Percentiles rank a stretch among this genome's conserved stretches.
phyloP scores from a whole-genome alignment of 2,888 invertebrate genomes.

The Sphaerophoria taeniata region DNA sequence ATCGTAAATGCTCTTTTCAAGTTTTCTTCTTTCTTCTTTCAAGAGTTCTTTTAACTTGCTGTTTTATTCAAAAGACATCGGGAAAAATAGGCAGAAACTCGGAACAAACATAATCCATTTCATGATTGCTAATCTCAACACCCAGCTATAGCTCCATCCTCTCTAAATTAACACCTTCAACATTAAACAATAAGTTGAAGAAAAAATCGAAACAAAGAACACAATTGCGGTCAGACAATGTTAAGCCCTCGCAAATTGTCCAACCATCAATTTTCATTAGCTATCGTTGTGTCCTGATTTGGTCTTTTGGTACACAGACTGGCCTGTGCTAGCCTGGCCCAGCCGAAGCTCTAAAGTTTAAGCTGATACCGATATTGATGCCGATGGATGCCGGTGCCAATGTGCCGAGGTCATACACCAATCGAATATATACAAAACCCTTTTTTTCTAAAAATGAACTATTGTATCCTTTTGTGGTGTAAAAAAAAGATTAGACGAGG shows the following conservation, averaged over 20 bases:
- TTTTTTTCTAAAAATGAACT: constrained; percentile 22
- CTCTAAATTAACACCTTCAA: constrained; percentile 7
- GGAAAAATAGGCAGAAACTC: neutral
- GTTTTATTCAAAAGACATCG: neutral
- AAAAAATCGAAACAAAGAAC: neutral
- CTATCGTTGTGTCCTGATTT: constrained; percentile 57
- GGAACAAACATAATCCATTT: constrained; percentile 46
- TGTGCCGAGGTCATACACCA: neutral
- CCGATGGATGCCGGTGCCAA: constrained; percentile 1
- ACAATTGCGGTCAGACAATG: constrained; percentile 35
- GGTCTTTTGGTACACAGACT: constrained; percentile 52
- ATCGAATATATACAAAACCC: constrained; percentile 34
- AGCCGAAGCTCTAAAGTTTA: neutral
- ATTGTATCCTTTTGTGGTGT: constrained; percentile 1
- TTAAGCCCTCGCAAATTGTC: constrained; percentile 40
- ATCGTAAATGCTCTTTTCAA: no score
- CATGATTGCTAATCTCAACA: constrained; percentile 51
- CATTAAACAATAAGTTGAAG: neutral
- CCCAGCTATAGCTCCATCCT: neutral
- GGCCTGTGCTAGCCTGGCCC: constrained; percentile 6
- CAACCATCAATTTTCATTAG: constrained; percentile 68
- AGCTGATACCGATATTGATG: neutral
- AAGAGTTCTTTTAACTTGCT: no score
- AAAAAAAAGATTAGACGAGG: neutral
- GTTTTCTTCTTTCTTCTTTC: no score